Evolutionary conservation across 92 coral and sea anemone species (phyloP).

Genomic region (Pocillopora meandrina): DNA sequence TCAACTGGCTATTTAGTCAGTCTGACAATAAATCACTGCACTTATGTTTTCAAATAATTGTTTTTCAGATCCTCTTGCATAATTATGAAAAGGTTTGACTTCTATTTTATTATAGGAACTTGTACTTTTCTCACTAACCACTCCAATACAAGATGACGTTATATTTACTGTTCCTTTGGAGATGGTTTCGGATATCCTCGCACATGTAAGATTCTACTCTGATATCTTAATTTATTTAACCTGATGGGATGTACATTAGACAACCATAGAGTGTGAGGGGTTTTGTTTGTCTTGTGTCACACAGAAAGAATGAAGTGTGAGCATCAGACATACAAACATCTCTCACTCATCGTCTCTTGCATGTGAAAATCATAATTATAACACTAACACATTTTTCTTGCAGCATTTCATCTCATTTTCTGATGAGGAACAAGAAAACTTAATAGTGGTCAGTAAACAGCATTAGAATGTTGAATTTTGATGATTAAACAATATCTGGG

Average conservation of each 20-base stretch:
- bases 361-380: neutral
- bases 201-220: conserved; percentile 73
- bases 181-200: conserved; percentile 96
- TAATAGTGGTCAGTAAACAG: conserved; percentile 71
- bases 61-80: too few species aligned
- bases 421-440: conserved; percentile 82
- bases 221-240: neutral
- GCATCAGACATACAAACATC: neutral
- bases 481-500: too few species aligned
- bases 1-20: neutral
- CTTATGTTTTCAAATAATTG: too few species aligned
- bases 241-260: neutral
- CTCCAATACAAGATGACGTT: conserved; percentile 99
- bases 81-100: neutral
- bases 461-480: too few species aligned
- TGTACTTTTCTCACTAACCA: conserved; percentile 93
- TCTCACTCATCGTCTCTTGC: neutral
- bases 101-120: conserved; percentile 64
- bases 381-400: neutral
- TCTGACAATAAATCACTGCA: neutral
- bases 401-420: conserved; percentile 85
- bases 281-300: too few species aligned
- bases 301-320: too few species aligned
- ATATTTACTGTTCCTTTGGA: conserved; percentile 94
- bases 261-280: too few species aligned